Conservation (phyloP, 2,888 invertebrate genomes). For the Pemphredon lugubris region DNA sequence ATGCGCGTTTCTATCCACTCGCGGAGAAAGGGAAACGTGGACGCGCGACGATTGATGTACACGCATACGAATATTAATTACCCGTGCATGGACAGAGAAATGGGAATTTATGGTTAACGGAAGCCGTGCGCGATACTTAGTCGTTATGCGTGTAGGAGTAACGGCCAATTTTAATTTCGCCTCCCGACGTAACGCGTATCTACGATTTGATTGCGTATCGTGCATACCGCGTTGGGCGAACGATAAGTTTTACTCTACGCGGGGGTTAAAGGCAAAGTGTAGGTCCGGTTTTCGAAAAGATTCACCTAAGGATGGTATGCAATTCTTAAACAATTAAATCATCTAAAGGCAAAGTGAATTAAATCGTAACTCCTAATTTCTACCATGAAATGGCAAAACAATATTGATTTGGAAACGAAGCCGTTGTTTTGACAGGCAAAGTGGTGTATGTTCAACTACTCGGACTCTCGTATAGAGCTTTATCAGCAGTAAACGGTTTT, state of each 20-base stretch:
- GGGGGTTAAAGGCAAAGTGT: not conserved
- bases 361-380: no score
- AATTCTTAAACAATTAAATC: no score
- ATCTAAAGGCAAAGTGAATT: no score
- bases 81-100: slow-evolving; percentile 63
- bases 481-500: no score
- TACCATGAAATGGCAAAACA: no score
- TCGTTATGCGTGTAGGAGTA: slow-evolving; percentile 3
- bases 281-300: no score
- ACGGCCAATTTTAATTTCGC: slow-evolving; percentile 46
- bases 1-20: not conserved
- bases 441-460: no score
- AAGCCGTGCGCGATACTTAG: slow-evolving; percentile 22
- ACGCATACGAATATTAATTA: slow-evolving; percentile 55
- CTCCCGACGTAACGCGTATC: slow-evolving; percentile 5
- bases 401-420: no score
- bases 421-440: no score
- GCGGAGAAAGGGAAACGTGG: not conserved
- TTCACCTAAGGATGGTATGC: no score
- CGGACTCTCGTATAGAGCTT: no score
- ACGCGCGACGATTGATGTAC: slow-evolving; percentile 43
- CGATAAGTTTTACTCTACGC: not conserved
- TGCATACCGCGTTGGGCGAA: slow-evolving; percentile 2
- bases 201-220: slow-evolving; percentile 39
- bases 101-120: slow-evolving; percentile 64